Base-by-base conservation (phyloP, 2,113 vertebrate genomes). In the Siniperca knerii region DNA sequence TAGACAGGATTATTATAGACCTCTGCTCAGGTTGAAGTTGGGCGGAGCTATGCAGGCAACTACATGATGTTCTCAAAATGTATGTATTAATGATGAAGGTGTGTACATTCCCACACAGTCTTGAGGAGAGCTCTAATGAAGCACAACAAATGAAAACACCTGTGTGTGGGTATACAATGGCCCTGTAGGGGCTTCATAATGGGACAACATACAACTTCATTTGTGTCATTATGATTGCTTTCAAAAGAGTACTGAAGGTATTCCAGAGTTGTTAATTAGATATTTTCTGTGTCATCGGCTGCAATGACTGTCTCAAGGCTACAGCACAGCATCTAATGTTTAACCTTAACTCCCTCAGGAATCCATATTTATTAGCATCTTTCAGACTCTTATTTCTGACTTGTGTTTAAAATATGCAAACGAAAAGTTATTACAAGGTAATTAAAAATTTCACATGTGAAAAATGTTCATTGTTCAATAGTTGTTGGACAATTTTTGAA, bases 201-300 rank as follows among this genome's bases (percentile, higher is more conserved):
- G 13, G 18, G 52, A 48, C 33, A 50, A 25, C 13, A 61, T 11
- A n/a, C 46, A 37, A 13, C 42, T 68, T 75, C 2, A 42, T 62
- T 75, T 68, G 33, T 13, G 21, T 29, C 7, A 16, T 46, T 46
- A 46, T 6, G 6, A 15, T 60, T 60, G 20, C n/a, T 37, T 50
- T 52, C 25, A 50, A 50, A 13, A 21, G 29, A 2, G 60, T 58
- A 50, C 5, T 52, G 23, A 68, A 75, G 29, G 29, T 9, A 21
- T 50, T 77, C 13, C 60, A 52, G 46, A 77, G 44, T 16, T 20
- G 3, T 29, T 65, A 54, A 40, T 65, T 25, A 40, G 35, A 54
- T 76, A 33, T n/a, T 77, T n/a, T 55, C 20, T 25, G 60, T 66
- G 48, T 25, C 33, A 65, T 77, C 48, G 8, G 8, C 54, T n/a